Conservation (phyloP, 1,140 invertebrate species). For the Eumeta japonica region DNA sequence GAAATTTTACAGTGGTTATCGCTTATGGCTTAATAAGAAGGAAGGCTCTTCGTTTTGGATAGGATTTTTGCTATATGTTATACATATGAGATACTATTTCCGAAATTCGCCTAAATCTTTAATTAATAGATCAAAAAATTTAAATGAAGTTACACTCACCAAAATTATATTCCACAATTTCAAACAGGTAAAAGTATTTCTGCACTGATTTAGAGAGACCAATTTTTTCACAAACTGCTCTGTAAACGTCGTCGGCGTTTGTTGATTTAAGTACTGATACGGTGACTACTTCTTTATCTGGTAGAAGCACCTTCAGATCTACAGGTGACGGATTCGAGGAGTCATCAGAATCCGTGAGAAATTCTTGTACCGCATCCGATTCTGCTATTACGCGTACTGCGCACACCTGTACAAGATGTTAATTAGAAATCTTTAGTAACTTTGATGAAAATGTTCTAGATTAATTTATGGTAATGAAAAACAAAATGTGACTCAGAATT, state of each 20-base stretch:
- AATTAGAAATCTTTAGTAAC: too few relatives aligned
- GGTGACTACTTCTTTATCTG: conserved; percentile 85
- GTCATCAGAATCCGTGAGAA: conserved; percentile 90
- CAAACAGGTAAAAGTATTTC: conserved; percentile 95
- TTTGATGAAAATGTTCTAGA: too few relatives aligned
- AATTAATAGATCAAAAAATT: not conserved
- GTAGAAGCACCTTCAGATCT: conserved; percentile 84
- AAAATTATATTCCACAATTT: conserved; percentile 96
- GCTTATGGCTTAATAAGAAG: not conserved
- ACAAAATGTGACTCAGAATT: not conserved
- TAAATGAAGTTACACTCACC: conserved; percentile 59
- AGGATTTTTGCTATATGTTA: not conserved
- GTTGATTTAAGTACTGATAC: conserved; percentile 90
- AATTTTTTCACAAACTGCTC: conserved; percentile 85
- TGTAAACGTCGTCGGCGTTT: conserved; percentile 88
- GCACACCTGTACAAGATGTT: conserved; percentile 71
- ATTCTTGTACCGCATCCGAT: conserved; percentile 95
- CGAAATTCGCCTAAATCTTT: not conserved
- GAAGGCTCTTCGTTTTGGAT: not conserved
- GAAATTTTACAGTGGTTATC: not conserved
- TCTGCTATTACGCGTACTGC: conserved; percentile 97
- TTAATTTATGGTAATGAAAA: too few relatives aligned
- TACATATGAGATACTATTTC: not conserved
- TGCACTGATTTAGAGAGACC: conserved; percentile 76
- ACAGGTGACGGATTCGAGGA: conserved; percentile 84